phyloP scores from a whole-genome alignment of 2,113 vertebrate genomes.

The Eupsittula cactorum region DNA sequence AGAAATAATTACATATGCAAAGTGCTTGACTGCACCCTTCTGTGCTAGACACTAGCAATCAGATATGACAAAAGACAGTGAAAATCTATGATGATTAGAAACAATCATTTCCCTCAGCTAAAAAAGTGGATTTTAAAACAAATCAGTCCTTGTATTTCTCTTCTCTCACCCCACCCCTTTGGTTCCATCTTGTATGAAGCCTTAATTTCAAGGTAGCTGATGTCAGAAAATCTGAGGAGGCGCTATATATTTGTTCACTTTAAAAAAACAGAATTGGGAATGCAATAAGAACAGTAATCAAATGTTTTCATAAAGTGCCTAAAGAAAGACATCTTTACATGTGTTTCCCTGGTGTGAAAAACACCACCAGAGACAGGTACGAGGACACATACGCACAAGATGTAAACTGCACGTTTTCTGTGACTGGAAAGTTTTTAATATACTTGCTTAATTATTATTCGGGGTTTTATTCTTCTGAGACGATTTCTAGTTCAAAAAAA shows the following conservation, averaged over 20 bases:
- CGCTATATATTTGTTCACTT: not conserved
- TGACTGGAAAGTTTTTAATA: not conserved
- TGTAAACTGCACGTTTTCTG: not conserved
- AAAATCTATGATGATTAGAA: not conserved
- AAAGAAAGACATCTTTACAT: not conserved
- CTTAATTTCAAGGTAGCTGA: not conserved
- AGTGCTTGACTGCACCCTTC: not conserved
- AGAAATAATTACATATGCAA: not conserved
- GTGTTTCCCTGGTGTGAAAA: not conserved
- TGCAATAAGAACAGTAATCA: not conserved
- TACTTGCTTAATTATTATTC: not conserved
- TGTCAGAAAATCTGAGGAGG: not conserved
- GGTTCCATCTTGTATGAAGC: not conserved
- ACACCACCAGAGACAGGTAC: not conserved
- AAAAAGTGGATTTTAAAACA: constrained; percentile 16
- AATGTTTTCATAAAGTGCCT: not conserved
- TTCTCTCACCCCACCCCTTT: not conserved
- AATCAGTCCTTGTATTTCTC: not conserved
- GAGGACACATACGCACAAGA: not conserved
- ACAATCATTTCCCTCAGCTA: not conserved
- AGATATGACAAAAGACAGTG: not conserved
- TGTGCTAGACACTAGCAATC: not conserved
- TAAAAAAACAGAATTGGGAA: not conserved
- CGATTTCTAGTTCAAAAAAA: not conserved
- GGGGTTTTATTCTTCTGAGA: not conserved